Conservation (phyloP, 2,888 invertebrate species). For the Sussaba pulchella region DNA sequence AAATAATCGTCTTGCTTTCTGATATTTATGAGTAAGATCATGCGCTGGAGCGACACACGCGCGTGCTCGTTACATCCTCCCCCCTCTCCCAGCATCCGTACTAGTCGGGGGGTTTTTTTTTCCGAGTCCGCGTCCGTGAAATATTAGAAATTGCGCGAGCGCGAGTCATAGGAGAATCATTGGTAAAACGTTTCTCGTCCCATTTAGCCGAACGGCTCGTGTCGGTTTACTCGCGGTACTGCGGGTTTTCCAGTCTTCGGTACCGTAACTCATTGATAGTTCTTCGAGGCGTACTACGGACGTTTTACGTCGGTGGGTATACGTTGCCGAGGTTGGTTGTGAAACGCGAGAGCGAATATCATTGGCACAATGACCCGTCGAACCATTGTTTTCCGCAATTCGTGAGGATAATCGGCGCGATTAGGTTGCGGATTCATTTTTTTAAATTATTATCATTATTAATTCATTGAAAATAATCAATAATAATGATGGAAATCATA, state of each 20-base stretch:
- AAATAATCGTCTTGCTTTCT: conserved; percentile 47
- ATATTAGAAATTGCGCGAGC: conserved; percentile 48
- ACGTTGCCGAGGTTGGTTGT: not conserved
- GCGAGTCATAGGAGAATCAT: conserved; percentile 20
- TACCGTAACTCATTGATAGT: conserved; percentile 48
- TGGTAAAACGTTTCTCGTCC: conserved; percentile 47
- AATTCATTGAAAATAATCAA: too few species aligned
- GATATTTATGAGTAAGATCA: conserved; percentile 41
- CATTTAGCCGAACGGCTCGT: conserved; percentile 29
- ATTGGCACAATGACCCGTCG: conserved; percentile 15
- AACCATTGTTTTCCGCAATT: conserved; percentile 5
- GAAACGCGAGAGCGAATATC: conserved; percentile 4
- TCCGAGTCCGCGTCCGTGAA: conserved; percentile 28
- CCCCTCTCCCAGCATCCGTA: not conserved
- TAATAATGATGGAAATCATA: too few species aligned
- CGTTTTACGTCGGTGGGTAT: not conserved
- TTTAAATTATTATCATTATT: too few species aligned
- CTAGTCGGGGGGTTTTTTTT: too few species aligned
- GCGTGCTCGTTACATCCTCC: conserved; percentile 24
- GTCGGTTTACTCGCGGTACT: conserved; percentile 21
- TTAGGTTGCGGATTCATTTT: too few species aligned
- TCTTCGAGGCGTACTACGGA: conserved; percentile 24
- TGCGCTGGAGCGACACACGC: conserved; percentile 5
- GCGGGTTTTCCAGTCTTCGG: conserved; percentile 26
- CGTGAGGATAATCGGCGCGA: not conserved